Percentiles rank a stretch among this genome's conserved stretches.
These are phyloP conservation scores for Acanthopagrus latus DNA, from an alignment of 2,797 vertebrate species.

Conservation along the genomic window DNA sequence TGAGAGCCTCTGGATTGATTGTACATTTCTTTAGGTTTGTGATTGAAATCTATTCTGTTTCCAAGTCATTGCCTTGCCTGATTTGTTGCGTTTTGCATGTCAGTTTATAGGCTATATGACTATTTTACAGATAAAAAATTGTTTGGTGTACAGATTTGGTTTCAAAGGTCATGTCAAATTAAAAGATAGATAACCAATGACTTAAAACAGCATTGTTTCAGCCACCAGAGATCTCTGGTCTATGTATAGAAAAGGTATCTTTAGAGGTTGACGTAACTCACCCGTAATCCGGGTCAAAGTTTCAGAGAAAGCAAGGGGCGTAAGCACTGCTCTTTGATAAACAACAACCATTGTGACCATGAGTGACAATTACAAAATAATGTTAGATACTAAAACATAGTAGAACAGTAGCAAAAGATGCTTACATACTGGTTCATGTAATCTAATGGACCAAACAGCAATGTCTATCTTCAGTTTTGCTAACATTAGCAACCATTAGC, in stretches of 20 bases:
- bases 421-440: neutral
- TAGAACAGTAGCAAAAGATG: neutral
- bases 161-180: neutral
- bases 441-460: neutral
- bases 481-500: neutral
- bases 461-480: neutral
- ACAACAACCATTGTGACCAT: neutral
- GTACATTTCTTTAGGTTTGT: neutral
- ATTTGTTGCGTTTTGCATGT: conserved; percentile 28
- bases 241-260: conserved; percentile 63
- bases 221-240: conserved; percentile 1
- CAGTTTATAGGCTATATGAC: neutral
- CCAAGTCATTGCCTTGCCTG: conserved; percentile 6
- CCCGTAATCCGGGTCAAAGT: conserved; percentile 74
- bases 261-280: conserved; percentile 68
- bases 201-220: conserved; percentile 10
- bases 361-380: neutral
- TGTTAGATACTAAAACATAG: neutral
- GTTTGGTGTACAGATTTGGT: neutral
- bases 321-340: neutral
- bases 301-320: conserved; percentile 37
- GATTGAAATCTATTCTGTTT: conserved; percentile 15
- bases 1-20: neutral
- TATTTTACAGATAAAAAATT: neutral
- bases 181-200: neutral